A percentile compares a stretch with the other conserved stretches of the same genome.
Conservation (phyloP, 2,797 vertebrate genomes). For the Gorsachius magnificus region DNA sequence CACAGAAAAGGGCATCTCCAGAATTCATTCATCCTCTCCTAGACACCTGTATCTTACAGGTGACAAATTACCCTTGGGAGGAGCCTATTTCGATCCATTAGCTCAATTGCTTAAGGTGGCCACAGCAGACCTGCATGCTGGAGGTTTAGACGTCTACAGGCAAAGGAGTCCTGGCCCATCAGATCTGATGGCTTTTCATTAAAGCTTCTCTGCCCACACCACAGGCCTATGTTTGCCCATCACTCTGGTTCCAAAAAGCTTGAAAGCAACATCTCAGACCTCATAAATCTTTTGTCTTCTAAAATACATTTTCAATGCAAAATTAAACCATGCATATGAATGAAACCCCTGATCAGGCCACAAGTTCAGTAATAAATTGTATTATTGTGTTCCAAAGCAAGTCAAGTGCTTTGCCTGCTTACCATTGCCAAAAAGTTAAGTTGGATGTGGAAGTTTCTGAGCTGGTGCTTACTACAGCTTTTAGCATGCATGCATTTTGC, state of each 20-base stretch:
- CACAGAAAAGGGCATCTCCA: not conserved
- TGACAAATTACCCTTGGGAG: not conserved
- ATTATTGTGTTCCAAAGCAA: not conserved
- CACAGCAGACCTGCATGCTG: rapidly evolving
- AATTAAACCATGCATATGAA: slow-evolving; percentile 1
- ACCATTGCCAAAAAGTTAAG: not conserved
- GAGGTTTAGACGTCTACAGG: not conserved
- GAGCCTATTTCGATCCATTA: not conserved
- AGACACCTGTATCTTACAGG: rapidly evolving
- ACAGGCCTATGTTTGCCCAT: not conserved
- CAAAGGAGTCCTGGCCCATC: not conserved
- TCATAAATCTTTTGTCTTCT: not conserved
- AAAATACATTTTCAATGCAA: not conserved
- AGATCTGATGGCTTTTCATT: not conserved
- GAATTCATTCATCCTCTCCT: not conserved
- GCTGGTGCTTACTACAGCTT: not conserved
- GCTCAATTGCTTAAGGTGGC: rapidly evolving
- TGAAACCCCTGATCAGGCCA: not conserved
- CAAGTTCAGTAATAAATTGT: not conserved
- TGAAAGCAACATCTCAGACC: not conserved
- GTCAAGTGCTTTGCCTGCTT: not conserved
- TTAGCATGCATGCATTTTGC: slow-evolving; percentile 5
- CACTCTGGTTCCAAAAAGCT: not conserved
- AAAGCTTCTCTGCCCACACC: not conserved
- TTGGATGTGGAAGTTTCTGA: slow-evolving; percentile 11